Evolutionary conservation across 2,888 invertebrate genomes (phyloP), one percentile per base, ranked within the genome.

Genomic region (Eumacrocentrus americanus): DNA sequence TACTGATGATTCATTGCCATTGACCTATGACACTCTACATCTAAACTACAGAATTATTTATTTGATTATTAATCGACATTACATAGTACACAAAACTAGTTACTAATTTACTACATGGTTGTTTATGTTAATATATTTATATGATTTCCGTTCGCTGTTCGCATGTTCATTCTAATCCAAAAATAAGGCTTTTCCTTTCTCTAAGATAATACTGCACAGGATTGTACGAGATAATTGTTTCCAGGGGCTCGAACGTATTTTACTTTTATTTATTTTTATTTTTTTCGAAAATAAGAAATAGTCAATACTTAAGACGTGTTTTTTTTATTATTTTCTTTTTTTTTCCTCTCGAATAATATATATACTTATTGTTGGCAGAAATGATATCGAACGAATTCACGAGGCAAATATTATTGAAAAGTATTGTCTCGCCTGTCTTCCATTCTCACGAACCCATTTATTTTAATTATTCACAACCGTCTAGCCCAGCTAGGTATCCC

Each of bases 181-280:
- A 63, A 59, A 57, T 69, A 69, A 69, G 67, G 67, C 68, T 66
- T 44, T 67, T 63, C 62, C 56, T 9, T 37, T 40, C 37, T 5
- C 37, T 55, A 46, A 52, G 44, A 51, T 46, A 58, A 58, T 58
- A 58, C 52, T 58, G 58, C 52, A 35, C 23, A 29, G 20, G 42
- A 51, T 51, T 42, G 22, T 37, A 51, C 11, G n/a, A 22, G 12
- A 9, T 47, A 16, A 18, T 11, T 35, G 40, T 20, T 25, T 34
- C 20, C 40, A 50, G 48, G 48, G 48, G 38, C 29, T 50, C 34
- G 4, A 42, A 18, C 29, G 6, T 18, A 48, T 48, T 18, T 52
- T 40, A 22, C 11, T 37, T 38, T 40, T 52, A 35, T 37, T 52
- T 11, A 22, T 23, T 38, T 22, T 25, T 52, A 16, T 38, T 16